Evolutionary conservation across 1,140 invertebrate genomes (phyloP), one percentile per base, ranked within the genome.

Genomic region (Hesperophylax magnus): DNA sequence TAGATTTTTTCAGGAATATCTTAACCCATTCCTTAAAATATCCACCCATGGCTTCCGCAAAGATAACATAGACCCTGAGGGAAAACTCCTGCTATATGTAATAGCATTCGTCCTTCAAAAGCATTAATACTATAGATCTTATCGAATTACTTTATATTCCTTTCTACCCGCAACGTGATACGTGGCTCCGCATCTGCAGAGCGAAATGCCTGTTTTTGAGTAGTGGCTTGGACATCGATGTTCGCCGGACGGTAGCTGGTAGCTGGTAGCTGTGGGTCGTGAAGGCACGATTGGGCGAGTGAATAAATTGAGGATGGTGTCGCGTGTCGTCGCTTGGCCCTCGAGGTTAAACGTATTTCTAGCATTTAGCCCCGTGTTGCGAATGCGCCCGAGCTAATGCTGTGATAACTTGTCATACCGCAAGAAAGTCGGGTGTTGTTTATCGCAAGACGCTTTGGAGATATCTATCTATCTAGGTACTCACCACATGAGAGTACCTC

Each of bases 261-360:
- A 27, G 27, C 27, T 27, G 27, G 34, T 34, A 69, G n/a, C 39
- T 52, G 17, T n/a, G 67, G 67, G 67, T 71, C 67, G 67, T 71
- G 67, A 20, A 71, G 15, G 67, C 67, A 71, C 67, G 67, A 71
- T 71, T 71, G 67, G 67, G 34, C 17, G n/a, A 71, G 67, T 39
- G 67, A 71, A 71, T 71, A 71, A 71, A 71, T 71, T 71, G 34
- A 71, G 22, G 39, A 47, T 24, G 39, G 69, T 72, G 69, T 72
- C 69, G 69, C 69, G 69, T 72, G 69, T 72, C 69, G 47, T 22
- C 20, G 39, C 69, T 31, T 69, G 65, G 47, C 47, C 69, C 63
- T 31, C 18, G 69, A n/a, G 69, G 69, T 72, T 72, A 72, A 72
- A 72, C 69, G 69, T 17, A 27, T 67, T 22, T 34, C n/a, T 34